Evolutionary conservation across 2,888 invertebrate species (phyloP).

Genomic region (Zygaena filipendulae): DNA sequence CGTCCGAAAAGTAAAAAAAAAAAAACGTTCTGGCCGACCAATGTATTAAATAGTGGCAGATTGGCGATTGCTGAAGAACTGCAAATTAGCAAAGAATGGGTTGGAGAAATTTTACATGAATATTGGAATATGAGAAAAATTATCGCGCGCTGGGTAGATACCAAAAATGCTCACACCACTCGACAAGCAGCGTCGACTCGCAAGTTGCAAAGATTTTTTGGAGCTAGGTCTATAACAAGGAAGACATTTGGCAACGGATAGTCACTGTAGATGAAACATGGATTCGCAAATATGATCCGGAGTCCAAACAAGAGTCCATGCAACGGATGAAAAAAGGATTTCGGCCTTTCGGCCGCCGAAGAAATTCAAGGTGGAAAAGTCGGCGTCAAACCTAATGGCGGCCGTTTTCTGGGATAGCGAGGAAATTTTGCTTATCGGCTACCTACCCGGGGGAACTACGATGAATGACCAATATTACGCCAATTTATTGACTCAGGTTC

Average conservation of each 20-base stretch:
- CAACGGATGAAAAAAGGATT: slow-evolving; percentile 8
- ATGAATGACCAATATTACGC: slow-evolving; percentile 6
- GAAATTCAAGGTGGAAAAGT: slow-evolving; percentile 9
- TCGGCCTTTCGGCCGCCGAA: slow-evolving; percentile 6
- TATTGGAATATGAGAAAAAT: slow-evolving; percentile 4
- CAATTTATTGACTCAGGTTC: slow-evolving; percentile 5
- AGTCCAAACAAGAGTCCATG: slow-evolving; percentile 12
- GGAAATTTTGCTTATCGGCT: slow-evolving; percentile 6
- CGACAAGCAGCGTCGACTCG: slow-evolving; percentile 5
- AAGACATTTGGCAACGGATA: background rate
- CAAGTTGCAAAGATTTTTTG: slow-evolving; percentile 3
- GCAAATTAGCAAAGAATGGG: background rate
- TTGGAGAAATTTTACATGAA: slow-evolving; percentile 1
- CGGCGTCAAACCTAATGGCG: slow-evolving; percentile 6
- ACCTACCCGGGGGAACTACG: slow-evolving; percentile 6
- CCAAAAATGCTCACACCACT: slow-evolving; percentile 7
- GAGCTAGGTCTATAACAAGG: background rate
- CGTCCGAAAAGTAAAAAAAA: slow-evolving; percentile 4
- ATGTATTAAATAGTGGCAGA: slow-evolving; percentile 9
- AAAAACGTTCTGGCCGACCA: slow-evolving; percentile 4
- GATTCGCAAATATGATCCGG: slow-evolving; percentile 13
- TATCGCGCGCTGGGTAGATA: slow-evolving; percentile 2
- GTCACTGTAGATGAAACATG: slow-evolving; percentile 8
- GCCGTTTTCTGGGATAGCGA: slow-evolving; percentile 7
- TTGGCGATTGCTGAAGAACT: slow-evolving; percentile 6